Conservation (phyloP, 2,888 invertebrate genomes). For the Macaria notata region DNA sequence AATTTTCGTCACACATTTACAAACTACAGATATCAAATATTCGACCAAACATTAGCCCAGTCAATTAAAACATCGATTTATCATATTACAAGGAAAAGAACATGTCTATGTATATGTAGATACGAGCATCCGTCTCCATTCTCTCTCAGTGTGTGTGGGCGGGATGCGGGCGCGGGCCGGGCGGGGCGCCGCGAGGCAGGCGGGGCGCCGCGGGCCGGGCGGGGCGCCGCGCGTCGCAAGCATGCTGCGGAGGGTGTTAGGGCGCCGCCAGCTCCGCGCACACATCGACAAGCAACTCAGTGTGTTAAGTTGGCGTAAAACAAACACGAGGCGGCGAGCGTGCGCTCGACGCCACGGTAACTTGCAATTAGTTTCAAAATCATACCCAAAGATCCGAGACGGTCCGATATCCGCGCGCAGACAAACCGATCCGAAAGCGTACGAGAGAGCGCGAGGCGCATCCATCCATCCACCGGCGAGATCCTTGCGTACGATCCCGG, state of each 20-base stretch:
- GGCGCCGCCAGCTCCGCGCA: neutral
- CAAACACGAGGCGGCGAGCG: constrained; percentile 66
- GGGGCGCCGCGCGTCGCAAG: neutral
- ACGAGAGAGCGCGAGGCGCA: constrained; percentile 28
- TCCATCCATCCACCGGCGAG: constrained; percentile 40
- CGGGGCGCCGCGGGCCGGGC: too few relatives aligned
- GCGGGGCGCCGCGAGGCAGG: too few relatives aligned
- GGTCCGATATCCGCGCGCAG: constrained; percentile 20
- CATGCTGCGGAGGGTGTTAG: constrained; percentile 17
- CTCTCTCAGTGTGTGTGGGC: neutral
- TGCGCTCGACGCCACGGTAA: constrained; percentile 75
- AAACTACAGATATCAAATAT: constrained; percentile 16
- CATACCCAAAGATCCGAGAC: constrained; percentile 76
- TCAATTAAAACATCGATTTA: constrained; percentile 15
- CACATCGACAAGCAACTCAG: constrained; percentile 58
- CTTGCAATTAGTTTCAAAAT: constrained; percentile 69
- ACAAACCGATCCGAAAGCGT: constrained; percentile 21
- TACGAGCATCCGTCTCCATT: constrained; percentile 12
- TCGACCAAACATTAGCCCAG: constrained; percentile 20
- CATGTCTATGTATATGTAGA: constrained; percentile 1
- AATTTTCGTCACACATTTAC: constrained; percentile 21
- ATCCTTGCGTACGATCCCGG: constrained; percentile 54
- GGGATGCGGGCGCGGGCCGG: too few relatives aligned
- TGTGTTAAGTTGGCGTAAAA: constrained; percentile 60
- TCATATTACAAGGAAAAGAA: constrained; percentile 2